Conservation (phyloP, 2,888 invertebrate genomes). For the Mesorhabditis belari region DNA sequence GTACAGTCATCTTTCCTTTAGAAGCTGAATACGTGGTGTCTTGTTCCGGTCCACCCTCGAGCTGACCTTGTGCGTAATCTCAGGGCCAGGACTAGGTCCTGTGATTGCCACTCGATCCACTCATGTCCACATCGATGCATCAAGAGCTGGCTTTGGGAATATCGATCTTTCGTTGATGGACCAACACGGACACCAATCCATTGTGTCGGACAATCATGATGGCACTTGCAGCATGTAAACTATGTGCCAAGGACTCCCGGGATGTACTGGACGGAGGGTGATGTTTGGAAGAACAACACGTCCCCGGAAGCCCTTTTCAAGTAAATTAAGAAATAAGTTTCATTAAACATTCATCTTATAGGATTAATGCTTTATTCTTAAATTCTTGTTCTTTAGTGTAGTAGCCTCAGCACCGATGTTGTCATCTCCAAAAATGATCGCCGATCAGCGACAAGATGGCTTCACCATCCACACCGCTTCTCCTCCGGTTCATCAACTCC, state of each 20-base stretch:
- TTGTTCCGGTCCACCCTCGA: constrained; percentile 29
- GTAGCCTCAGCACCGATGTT: constrained; percentile 20
- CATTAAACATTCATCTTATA: no score
- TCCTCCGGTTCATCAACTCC: constrained; percentile 27
- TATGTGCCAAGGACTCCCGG: constrained; percentile 96
- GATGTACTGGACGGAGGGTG: constrained; percentile 70
- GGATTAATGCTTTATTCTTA: no score
- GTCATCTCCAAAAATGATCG: constrained; percentile 7
- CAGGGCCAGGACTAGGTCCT: constrained; percentile 40
- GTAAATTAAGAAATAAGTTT: no score
- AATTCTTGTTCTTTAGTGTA: constrained; percentile 9
- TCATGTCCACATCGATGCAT: constrained; percentile 34
- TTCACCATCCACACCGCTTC: constrained; percentile 24
- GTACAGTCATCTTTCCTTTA: constrained; percentile 10
- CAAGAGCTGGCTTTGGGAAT: constrained; percentile 39
- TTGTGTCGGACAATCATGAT: constrained; percentile 79
- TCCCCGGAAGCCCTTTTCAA: constrained; percentile 36
- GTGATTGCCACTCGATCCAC: constrained; percentile 27
- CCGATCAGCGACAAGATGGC: constrained; percentile 25
- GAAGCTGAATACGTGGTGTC: constrained; percentile 37
- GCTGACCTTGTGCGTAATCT: constrained; percentile 36
- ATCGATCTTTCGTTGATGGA: constrained; percentile 58
- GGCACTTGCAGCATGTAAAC: constrained; percentile 81
- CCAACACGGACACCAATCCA: constrained; percentile 80
- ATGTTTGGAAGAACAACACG: constrained; percentile 31